A percentile compares a stretch with the other conserved stretches of the same genome.
phyloP scores from a whole-genome alignment of 2,797 vertebrate genomes.

The Hyperoplus lanceolatus region DNA sequence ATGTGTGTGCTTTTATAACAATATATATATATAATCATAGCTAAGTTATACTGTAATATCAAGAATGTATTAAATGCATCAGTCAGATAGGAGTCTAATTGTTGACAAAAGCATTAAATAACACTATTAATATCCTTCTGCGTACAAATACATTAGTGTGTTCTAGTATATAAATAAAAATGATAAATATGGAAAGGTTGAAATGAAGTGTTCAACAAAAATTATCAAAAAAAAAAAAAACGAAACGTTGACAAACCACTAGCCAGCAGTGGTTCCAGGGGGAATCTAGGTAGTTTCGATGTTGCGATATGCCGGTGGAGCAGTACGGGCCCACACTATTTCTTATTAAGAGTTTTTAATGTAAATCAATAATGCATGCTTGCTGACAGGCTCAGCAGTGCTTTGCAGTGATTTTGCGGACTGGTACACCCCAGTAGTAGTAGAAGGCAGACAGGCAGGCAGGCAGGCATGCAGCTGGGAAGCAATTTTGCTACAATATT shows the following conservation, averaged over 20 bases:
- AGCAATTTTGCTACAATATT: slow-evolving; percentile 57
- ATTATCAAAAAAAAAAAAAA: background rate
- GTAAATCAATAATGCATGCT: slow-evolving; percentile 76
- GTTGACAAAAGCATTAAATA: background rate
- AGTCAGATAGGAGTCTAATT: background rate
- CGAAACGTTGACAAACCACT: slow-evolving; percentile 2
- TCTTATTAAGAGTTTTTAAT: slow-evolving; percentile 65
- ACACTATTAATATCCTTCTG: background rate
- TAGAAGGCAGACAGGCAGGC: slow-evolving; percentile 40
- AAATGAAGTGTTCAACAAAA: background rate
- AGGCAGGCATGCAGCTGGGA: slow-evolving; percentile 56
- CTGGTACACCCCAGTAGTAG: slow-evolving; percentile 53
- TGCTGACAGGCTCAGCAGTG: slow-evolving; percentile 62
- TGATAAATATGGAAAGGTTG: background rate
- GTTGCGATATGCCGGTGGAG: slow-evolving; percentile 12
- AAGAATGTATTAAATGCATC: background rate
- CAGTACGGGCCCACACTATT: slow-evolving; percentile 21
- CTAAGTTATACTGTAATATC: background rate
- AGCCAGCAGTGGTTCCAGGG: background rate
- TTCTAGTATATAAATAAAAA: background rate
- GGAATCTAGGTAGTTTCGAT: slow-evolving; percentile 20
- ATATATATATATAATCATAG: background rate
- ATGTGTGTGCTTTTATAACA: background rate
- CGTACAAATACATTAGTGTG: background rate
- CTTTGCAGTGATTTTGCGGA: slow-evolving; percentile 66